Percentiles rank a stretch among this genome's conserved stretches.
Evolutionary conservation across 2,888 invertebrate species (phyloP).

Genomic region (Trichopoda pennipes): DNA sequence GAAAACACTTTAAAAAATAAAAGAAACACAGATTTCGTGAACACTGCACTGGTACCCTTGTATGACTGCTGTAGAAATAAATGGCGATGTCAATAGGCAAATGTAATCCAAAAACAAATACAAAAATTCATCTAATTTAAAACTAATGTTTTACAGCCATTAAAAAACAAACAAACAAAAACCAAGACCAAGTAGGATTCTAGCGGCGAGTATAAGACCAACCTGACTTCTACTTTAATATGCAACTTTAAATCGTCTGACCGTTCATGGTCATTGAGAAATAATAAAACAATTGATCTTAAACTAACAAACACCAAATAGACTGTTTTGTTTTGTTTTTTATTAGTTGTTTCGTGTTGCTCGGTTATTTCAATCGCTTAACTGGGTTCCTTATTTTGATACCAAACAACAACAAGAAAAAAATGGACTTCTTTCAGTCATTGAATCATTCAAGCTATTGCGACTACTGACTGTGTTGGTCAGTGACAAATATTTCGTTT

Average conservation of each 20-base stretch:
- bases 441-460: conserved; percentile 54
- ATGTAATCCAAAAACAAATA: conserved; percentile 28
- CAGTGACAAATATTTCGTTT: conserved; percentile 65
- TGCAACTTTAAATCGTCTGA: neutral
- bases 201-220: conserved; percentile 27
- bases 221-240: conserved; percentile 49
- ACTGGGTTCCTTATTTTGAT: conserved; percentile 10
- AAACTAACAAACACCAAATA: conserved; percentile 15
- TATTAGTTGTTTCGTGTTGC: neutral
- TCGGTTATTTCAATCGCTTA: conserved; percentile 15
- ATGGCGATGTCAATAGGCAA: conserved; percentile 67
- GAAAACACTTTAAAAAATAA: neutral
- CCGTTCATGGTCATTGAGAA: conserved; percentile 63
- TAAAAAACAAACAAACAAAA: no score
- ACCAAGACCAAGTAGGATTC: conserved; percentile 36
- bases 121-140: conserved; percentile 13
- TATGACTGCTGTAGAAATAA: conserved; percentile 32
- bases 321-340: no score
- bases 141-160: conserved; percentile 21
- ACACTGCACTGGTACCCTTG: conserved; percentile 10
- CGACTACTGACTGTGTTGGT: conserved; percentile 27
- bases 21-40: conserved; percentile 43
- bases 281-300: conserved; percentile 61
- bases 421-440: conserved; percentile 53
- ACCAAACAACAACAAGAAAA: neutral